Evolutionary conservation across 1,140 invertebrate genomes (phyloP), one percentile per base, ranked within the genome.

Genomic region (Macrotrachela quadricornifera): DNA sequence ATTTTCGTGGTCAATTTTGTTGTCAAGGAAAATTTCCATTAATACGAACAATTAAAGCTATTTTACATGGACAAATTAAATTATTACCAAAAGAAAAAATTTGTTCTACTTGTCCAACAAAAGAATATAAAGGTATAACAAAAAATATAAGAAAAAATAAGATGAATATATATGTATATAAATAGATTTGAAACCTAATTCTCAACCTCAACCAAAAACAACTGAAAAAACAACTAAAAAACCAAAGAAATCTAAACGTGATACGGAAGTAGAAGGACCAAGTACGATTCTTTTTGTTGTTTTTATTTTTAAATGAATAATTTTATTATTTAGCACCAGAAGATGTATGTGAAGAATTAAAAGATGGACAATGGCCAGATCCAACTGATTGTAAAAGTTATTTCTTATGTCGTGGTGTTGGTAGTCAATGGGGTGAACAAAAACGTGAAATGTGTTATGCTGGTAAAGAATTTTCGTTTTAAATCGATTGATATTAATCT

Each of bases 21-120:
- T 80, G 81, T 58, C 77, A 75, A 6, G 79, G 80, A 58, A 78
- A 82, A 0, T 90, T 85, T 70, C 86, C 85, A 0, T 70, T 92
- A 2, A 85, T 90, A 52, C 84, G 87, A 67, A 81, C 83, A 0
- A 83, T 79, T 12, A 86, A 86, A 65, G 81, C 81, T 63, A 75
- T 81, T 0, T 57, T 65, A 14, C 52, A 18, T 12, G 44, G 44
- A 2, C 45, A 47, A 15, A 41, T 45, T 1, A 55, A 46, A 52
- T 11, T 63, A 44, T 51, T 57, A 49, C 45, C 16, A 41, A 57
- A 10, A 52, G 56, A 44, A 48, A 51, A 48, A 42, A 62, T n/a
- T 44, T 44, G 21, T 36, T 45, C 39, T 12, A 39, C 38, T 15
- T 55, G 49, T 52, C 53, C 53, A 18, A 54, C 53, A 8, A 39